These are phyloP conservation scores for Erpetoichthys calabaricus DNA, from an alignment of 2,797 vertebrate genomes.

Conservation along the genomic window DNA sequence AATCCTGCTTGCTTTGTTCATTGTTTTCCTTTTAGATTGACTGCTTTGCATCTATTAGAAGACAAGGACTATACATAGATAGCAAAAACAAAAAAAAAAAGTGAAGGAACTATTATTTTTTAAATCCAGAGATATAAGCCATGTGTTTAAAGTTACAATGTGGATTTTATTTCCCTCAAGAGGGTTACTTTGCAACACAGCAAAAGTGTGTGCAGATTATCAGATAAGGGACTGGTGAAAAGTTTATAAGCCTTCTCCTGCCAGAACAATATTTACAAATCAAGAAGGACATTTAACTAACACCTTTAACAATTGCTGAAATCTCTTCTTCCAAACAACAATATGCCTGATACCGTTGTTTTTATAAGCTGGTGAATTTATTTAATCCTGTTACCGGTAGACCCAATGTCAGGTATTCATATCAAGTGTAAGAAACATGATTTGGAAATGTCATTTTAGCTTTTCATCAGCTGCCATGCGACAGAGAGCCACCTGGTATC, in stretches of 20 bases:
- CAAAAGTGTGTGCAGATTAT: conserved; percentile 6
- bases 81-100: not conserved
- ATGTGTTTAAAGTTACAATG: conserved; percentile 19
- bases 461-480: not conserved
- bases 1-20: conserved; percentile 18
- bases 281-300: conserved; percentile 7
- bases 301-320: conserved; percentile 3
- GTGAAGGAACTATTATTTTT: conserved; percentile 21
- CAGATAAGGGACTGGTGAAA: conserved; percentile 14
- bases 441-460: not conserved
- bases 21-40: conserved; percentile 8
- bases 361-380: conserved; percentile 2
- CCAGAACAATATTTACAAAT: conserved; percentile 19
- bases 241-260: conserved; percentile 11
- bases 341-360: conserved; percentile 3
- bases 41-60: conserved; percentile 21
- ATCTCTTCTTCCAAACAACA: not conserved
- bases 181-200: conserved; percentile 9
- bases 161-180: not conserved
- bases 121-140: conserved; percentile 7
- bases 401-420: not conserved
- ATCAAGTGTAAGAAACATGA: conserved; percentile 1
- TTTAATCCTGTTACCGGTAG: not conserved
- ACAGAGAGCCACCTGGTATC: not conserved
- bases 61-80: conserved; percentile 1